Evolutionary conservation across 2,797 vertebrate species (phyloP).

Genomic region (Gastrophryne carolinensis): DNA sequence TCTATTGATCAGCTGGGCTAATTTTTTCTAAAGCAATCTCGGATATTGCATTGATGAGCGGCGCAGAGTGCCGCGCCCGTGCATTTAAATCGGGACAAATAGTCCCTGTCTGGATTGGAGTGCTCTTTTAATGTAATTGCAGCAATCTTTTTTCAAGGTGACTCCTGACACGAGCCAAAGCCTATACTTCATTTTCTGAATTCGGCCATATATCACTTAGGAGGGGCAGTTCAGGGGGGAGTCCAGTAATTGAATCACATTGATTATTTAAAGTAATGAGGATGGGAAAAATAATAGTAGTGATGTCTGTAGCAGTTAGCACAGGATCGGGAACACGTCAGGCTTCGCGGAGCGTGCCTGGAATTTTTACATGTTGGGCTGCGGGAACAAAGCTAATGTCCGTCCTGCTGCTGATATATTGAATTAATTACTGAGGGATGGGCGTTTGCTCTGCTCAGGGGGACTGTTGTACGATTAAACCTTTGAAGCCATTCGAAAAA

Average conservation of each 20-base stretch:
- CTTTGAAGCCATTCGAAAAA: too few relatives aligned
- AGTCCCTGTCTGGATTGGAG: neutral
- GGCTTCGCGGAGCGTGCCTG: neutral
- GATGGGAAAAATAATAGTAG: neutral
- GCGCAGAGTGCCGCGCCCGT: neutral
- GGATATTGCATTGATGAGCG: neutral
- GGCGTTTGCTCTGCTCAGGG: too few relatives aligned
- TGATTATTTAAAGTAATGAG: slow-evolving; percentile 44
- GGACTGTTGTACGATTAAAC: too few relatives aligned
- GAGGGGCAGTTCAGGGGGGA: neutral
- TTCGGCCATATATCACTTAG: slow-evolving; percentile 2
- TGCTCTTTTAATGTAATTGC: slow-evolving; percentile 38
- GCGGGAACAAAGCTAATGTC: neutral
- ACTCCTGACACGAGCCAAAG: neutral
- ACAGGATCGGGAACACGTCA: neutral
- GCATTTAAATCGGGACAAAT: slow-evolving; percentile 20
- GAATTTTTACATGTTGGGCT: neutral
- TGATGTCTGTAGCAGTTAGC: neutral
- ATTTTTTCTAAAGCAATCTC: neutral
- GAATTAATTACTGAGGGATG: neutral
- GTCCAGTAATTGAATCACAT: neutral
- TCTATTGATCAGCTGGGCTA: neutral
- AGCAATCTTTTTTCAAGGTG: slow-evolving; percentile 25
- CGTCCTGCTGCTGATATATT: neutral
- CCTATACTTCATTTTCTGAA: neutral